Base-by-base conservation (phyloP, 1,140 invertebrate genomes). In the Hyposmocoma kahamanoa region DNA sequence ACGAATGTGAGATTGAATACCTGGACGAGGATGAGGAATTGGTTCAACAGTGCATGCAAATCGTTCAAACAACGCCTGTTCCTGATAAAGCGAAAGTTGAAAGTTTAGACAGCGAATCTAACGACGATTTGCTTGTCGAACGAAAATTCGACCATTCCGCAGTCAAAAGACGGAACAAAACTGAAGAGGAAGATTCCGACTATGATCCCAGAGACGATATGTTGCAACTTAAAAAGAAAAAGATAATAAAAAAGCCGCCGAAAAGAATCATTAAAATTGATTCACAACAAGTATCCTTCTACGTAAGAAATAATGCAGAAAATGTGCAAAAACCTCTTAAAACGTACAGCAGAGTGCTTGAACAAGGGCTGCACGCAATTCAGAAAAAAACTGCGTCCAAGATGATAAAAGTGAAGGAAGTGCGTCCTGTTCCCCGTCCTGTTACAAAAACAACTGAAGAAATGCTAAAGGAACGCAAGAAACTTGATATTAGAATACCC, bases 21-120 rank as follows among this genome's bases (percentile, higher is more conserved):
- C 51, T 84, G 2, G 81, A 84, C 30, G 81, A 84, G 49, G 81
- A 84, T 38, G 81, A 71, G 8, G 78, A 84, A n/a, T 70, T 84
- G n/a, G 77, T 84, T 1, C 75, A 82, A 42, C 75, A 84, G 61
- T 82, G 73, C 41, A 71, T 84, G 3, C 65, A 69, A 59, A 53
- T 44, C 59, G 15, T 17, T 1, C 32, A 10, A 8, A 36, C 2
- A 15, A 15, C 18, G 18, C 10, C 15, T 2, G 15, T 13, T 8
- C 15, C 15, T 17, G 32, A 36, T n/a, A n/a, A n/a, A n/a, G n/a
- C n/a, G n/a, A n/a, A n/a, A n/a, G n/a, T n/a, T n/a, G n/a, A n/a
- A n/a, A n/a, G n/a, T n/a, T n/a, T n/a, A n/a, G n/a, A n/a, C n/a
- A n/a, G n/a, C n/a, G n/a, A n/a, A n/a, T n/a, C n/a, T n/a, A n/a